Percentiles rank a stretch among this genome's conserved stretches.
These are phyloP conservation scores for Prosopocoilus inquinatus DNA, from an alignment of 2,888 invertebrate genomes.

Conservation along the genomic window DNA sequence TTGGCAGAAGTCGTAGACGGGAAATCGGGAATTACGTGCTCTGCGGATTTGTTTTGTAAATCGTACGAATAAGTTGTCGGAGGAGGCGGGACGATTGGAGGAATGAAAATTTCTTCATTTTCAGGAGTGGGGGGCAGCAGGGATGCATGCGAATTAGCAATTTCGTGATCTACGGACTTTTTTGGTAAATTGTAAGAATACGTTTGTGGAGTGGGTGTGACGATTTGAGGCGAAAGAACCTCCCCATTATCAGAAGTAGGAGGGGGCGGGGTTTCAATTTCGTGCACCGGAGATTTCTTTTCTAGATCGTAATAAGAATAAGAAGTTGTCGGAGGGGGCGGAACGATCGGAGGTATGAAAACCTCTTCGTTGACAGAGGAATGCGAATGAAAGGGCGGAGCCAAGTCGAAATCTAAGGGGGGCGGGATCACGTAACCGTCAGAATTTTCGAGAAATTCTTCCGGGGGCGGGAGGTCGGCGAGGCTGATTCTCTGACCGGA, in stretches of 20 bases:
- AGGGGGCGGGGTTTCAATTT: too few relatives aligned
- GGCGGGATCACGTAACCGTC: slow-evolving; percentile 18
- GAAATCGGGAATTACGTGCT: too few relatives aligned
- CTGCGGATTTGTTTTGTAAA: not conserved
- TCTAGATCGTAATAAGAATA: not conserved
- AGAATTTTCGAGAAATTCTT: slow-evolving; percentile 2
- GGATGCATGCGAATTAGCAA: too few relatives aligned
- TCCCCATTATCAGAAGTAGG: too few relatives aligned
- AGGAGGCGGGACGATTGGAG: not conserved
- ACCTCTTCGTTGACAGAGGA: not conserved
- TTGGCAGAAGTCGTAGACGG: too few relatives aligned
- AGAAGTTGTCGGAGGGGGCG: not conserved
- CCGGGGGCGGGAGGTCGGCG: slow-evolving; percentile 16
- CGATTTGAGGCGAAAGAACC: not conserved
- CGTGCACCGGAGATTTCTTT: too few relatives aligned
- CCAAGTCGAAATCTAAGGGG: slow-evolving; percentile 18
- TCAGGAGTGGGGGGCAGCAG: too few relatives aligned
- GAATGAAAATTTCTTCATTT: too few relatives aligned
- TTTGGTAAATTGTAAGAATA: too few relatives aligned
- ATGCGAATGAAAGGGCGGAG: slow-evolving; percentile 7
- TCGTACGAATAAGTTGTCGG: not conserved
- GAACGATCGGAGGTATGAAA: not conserved
- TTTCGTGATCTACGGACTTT: too few relatives aligned
- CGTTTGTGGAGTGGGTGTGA: slow-evolving; percentile 12
- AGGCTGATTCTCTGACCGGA: slow-evolving; percentile 4